phyloP scores from a whole-genome alignment of 2,888 invertebrate species.

The Ophonus ardosiacus region DNA sequence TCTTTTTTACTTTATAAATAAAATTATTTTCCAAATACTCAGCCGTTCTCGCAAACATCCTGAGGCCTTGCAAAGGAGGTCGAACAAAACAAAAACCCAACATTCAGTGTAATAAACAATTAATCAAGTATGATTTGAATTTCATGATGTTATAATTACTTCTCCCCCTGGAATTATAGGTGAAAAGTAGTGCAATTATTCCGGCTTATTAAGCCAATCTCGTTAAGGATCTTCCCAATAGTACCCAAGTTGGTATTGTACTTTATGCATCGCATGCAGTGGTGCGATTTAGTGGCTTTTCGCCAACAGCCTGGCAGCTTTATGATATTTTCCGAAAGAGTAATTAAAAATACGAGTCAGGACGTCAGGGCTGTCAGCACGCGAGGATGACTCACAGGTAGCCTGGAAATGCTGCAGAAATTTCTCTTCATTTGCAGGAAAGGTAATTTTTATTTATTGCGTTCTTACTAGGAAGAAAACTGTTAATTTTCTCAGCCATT shows the following conservation, averaged over 20 bases:
- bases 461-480: background rate
- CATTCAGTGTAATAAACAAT: conserved; percentile 22
- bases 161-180: background rate
- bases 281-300: conserved; percentile 48
- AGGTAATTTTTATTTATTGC: conserved; percentile 45
- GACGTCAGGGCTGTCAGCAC: background rate
- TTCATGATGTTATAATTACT: conserved; percentile 43
- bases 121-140: conserved; percentile 20
- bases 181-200: conserved; percentile 25
- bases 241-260: background rate
- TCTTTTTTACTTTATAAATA: background rate
- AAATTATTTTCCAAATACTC: background rate
- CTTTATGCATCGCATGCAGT: conserved; percentile 49
- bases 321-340: conserved; percentile 60
- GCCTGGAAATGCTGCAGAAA: conserved; percentile 40
- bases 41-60: background rate
- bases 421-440: conserved; percentile 42
- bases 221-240: conserved; percentile 42
- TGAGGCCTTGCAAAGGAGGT: conserved; percentile 8
- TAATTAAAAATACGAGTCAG: conserved; percentile 55
- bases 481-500: too few relatives aligned
- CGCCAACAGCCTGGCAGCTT: conserved; percentile 53
- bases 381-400: conserved; percentile 17
- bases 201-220: conserved; percentile 44
- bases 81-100: background rate